Conservation (phyloP, 2,797 vertebrate species). For the Falco novaeseelandiae region DNA sequence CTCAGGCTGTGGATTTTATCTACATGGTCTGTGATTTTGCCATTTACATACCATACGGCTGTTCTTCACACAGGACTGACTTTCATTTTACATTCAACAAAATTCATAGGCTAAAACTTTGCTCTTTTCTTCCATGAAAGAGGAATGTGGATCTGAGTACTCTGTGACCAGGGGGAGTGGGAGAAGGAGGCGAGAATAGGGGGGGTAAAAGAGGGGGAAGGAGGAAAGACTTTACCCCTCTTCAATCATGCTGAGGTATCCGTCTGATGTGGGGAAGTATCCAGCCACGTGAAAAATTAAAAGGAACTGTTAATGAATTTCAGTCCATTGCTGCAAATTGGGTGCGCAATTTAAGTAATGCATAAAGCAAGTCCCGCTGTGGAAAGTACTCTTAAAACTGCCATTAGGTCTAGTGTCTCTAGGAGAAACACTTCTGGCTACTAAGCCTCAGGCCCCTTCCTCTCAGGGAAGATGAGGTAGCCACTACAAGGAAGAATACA, state of each 20-base stretch:
- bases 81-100: neutral
- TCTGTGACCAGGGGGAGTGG: neutral
- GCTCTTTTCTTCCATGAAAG: neutral
- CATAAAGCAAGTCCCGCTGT: neutral
- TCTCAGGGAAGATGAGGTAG: neutral
- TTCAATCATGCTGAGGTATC: neutral
- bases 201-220: neutral
- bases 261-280: neutral
- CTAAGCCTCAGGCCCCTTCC: neutral
- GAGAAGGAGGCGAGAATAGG: neutral
- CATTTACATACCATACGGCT: conserved; percentile 2
- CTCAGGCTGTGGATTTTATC: neutral
- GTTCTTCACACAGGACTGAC: neutral
- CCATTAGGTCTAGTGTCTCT: neutral
- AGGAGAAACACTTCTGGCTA: neutral
- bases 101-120: neutral
- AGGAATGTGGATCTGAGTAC: neutral
- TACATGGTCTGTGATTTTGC: neutral
- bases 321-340: neutral
- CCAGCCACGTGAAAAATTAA: neutral
- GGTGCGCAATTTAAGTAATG: neutral
- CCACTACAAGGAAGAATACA: neutral
- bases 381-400: neutral
- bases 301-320: neutral
- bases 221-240: neutral